These are phyloP conservation scores for Epizoanthus fatuus DNA, from an alignment of 92 coral and sea anemone genomes.

Conservation along the genomic window DNA sequence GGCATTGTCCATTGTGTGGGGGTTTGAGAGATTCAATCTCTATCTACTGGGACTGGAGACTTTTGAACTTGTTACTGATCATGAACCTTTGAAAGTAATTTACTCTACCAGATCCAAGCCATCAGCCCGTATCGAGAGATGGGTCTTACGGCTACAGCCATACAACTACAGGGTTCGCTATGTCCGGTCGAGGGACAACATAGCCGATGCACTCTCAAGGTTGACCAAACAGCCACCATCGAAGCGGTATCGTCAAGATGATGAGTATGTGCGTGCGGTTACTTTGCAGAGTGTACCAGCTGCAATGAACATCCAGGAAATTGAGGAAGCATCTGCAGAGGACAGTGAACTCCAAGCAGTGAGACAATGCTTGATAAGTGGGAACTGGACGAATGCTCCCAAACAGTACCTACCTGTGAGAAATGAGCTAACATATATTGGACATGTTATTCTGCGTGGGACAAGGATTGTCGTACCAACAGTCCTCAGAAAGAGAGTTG, in stretches of 20 bases:
- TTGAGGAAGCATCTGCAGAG: conserved; percentile 49
- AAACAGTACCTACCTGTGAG: conserved; percentile 54
- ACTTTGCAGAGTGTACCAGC: conserved; percentile 57
- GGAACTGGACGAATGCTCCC: conserved; percentile 45
- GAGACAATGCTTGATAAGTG: conserved; percentile 27
- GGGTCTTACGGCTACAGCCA: conserved; percentile 65
- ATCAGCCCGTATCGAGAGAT: conserved; percentile 56
- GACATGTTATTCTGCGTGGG: conserved; percentile 57
- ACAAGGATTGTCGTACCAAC: conserved; percentile 62
- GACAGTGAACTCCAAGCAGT: conserved; percentile 36
- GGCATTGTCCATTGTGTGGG: conserved; percentile 61
- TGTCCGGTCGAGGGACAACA: conserved; percentile 47
- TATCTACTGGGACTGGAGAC: conserved; percentile 57
- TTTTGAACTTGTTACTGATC: conserved; percentile 70
- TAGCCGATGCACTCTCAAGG: conserved; percentile 60
- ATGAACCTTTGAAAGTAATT: conserved; percentile 59
- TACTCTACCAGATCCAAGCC: conserved; percentile 53
- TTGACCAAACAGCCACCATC: conserved; percentile 43
- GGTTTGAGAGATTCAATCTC: conserved; percentile 57
- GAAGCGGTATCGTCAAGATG: conserved; percentile 16
- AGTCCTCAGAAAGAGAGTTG: conserved; percentile 57
- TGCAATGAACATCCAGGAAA: conserved; percentile 62
- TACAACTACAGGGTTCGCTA: conserved; percentile 47
- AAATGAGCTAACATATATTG: conserved; percentile 56
- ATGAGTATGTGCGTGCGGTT: conserved; percentile 50